A percentile compares a stretch with the other conserved stretches of the same genome.
These are phyloP conservation scores for Chaetoderma sp. DNA, from an alignment of 2,888 invertebrate genomes.

Conservation along the genomic window DNA sequence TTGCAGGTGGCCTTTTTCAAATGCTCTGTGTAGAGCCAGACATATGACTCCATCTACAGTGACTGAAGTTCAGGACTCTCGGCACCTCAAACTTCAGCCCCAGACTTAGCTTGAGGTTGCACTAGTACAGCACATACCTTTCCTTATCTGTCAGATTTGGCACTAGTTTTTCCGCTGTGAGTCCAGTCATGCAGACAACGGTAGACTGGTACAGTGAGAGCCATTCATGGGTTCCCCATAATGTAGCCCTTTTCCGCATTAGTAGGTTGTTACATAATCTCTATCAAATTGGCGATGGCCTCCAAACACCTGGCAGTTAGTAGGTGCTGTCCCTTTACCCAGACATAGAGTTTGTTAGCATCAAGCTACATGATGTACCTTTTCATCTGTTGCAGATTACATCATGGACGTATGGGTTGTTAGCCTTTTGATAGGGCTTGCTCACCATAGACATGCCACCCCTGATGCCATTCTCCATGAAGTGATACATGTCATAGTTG, in stretches of 20 bases:
- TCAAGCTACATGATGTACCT: slow-evolving; percentile 39
- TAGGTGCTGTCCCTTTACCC: slow-evolving; percentile 52
- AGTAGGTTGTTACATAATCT: background rate
- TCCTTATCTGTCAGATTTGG: slow-evolving; percentile 39
- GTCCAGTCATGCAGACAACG: too few relatives aligned
- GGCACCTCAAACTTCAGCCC: slow-evolving; percentile 48
- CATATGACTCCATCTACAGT: slow-evolving; percentile 63
- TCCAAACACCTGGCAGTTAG: slow-evolving; percentile 45
- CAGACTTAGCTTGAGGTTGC: slow-evolving; percentile 59
- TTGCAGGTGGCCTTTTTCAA: slow-evolving; percentile 48
- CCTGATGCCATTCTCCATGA: slow-evolving; percentile 38
- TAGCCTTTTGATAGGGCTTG: slow-evolving; percentile 50
- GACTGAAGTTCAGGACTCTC: slow-evolving; percentile 48
- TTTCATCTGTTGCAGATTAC: slow-evolving; percentile 28
- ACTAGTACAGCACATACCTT: slow-evolving; percentile 62
- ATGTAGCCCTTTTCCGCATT: slow-evolving; percentile 48
- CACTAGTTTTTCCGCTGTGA: slow-evolving; percentile 40
- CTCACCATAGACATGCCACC: slow-evolving; percentile 39
- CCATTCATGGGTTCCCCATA: slow-evolving; percentile 57
- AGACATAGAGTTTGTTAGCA: slow-evolving; percentile 39
- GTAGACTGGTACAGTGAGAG: too few relatives aligned
- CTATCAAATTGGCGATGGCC: slow-evolving; percentile 1
- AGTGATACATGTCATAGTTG: slow-evolving; percentile 47
- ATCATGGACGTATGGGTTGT: slow-evolving; percentile 44
- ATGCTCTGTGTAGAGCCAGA: slow-evolving; percentile 48